These are phyloP conservation scores for Heterohyrax brucei DNA, from an alignment of 2,797 vertebrate species.

Conservation along the genomic window DNA sequence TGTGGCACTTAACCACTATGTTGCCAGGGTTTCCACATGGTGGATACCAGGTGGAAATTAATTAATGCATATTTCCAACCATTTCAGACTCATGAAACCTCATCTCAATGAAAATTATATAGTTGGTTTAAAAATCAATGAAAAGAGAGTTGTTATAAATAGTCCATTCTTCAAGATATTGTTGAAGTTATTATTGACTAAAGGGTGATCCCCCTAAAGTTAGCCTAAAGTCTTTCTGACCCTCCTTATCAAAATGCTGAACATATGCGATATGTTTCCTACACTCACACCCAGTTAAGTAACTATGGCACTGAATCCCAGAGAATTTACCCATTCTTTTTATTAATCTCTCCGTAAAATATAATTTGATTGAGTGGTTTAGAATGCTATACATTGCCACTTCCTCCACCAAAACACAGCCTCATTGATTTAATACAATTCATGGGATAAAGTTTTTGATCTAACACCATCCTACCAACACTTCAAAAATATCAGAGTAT, in stretches of 20 bases:
- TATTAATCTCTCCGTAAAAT: not conserved
- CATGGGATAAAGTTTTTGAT: not conserved
- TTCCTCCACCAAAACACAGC: not conserved
- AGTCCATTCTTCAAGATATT: not conserved
- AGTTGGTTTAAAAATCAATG: not conserved
- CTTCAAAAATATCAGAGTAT: not conserved
- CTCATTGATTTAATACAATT: not conserved
- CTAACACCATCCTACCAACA: not conserved
- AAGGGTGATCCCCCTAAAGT: not conserved
- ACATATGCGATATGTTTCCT: not conserved
- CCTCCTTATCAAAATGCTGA: not conserved
- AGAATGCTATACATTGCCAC: not conserved
- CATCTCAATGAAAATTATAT: constrained; percentile 28
- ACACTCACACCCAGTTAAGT: not conserved
- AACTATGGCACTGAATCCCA: not conserved
- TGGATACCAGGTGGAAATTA: not conserved
- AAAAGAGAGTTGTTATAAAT: not conserved
- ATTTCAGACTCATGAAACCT: constrained; percentile 16
- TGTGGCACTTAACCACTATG: too few relatives aligned
- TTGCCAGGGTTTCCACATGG: not conserved
- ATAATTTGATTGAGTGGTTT: not conserved
- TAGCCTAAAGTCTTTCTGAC: not conserved
- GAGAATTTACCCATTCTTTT: not conserved
- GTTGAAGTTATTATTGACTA: not conserved
- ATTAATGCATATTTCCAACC: constrained; percentile 5